Evolutionary conservation across 2,888 invertebrate species (phyloP).

Genomic region (Lepidocyrtinus sp.): DNA sequence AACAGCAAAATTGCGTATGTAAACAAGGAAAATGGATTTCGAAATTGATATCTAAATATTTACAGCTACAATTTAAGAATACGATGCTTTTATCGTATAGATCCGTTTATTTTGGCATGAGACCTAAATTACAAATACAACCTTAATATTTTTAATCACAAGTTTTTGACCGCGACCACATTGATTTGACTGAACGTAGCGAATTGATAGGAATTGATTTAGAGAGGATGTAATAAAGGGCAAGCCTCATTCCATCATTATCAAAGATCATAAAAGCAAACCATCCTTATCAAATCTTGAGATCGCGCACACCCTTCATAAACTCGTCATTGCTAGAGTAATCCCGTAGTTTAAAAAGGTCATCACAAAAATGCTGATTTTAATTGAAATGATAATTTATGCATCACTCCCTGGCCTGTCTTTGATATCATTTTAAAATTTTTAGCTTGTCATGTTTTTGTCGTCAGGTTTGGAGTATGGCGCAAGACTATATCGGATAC

Average conservation of each 20-base stretch:
- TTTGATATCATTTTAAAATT: too few species aligned
- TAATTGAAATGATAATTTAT: too few species aligned
- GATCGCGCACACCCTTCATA: constrained; percentile 50
- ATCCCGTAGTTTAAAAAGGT: constrained; percentile 24
- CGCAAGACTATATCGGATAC: constrained; percentile 47
- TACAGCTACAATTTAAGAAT: neutral
- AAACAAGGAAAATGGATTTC: neutral
- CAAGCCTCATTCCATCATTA: too few species aligned
- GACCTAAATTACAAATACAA: neutral
- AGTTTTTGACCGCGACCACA: too few species aligned
- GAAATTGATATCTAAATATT: neutral
- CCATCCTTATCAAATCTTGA: constrained; percentile 32
- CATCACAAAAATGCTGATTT: too few species aligned
- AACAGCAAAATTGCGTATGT: neutral
- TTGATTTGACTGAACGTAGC: too few species aligned
- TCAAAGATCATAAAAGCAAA: too few species aligned
- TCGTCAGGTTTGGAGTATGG: constrained; percentile 48
- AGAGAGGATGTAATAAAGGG: neutral
- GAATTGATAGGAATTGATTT: too few species aligned
- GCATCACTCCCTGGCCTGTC: too few species aligned
- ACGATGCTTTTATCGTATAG: neutral
- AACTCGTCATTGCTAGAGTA: constrained; percentile 28
- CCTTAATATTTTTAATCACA: neutral
- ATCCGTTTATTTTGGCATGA: neutral
- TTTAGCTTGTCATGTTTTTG: too few species aligned